phyloP scores from a whole-genome alignment of 1,140 invertebrate species.

The Trichonephila inaurata region DNA sequence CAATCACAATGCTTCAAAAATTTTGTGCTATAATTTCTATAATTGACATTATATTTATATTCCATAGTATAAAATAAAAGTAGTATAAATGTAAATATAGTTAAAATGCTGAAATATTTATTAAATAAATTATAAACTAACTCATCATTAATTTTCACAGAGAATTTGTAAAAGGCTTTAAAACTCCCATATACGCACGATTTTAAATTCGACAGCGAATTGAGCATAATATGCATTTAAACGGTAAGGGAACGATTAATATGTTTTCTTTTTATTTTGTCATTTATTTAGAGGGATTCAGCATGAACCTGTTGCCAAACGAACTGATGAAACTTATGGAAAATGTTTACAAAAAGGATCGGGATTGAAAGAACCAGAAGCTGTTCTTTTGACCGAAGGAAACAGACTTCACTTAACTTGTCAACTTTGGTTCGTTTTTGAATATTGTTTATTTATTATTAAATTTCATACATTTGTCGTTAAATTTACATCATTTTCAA shows the following conservation, averaged over 20 bases:
- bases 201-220: not conserved
- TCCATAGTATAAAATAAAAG: no score
- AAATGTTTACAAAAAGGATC: not conserved
- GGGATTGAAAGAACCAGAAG: slow-evolving; percentile 39
- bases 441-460: not conserved
- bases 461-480: not conserved
- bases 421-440: slow-evolving; percentile 46
- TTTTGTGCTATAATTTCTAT: no score
- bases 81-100: no score
- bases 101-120: no score
- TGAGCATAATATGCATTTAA: not conserved
- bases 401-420: slow-evolving; percentile 55
- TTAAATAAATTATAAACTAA: no score
- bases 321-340: slow-evolving; percentile 45
- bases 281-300: not conserved
- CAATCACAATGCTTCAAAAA: no score
- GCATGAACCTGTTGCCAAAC: slow-evolving; percentile 23
- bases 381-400: slow-evolving; percentile 58
- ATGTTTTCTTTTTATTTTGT: not conserved
- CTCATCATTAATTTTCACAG: no score
- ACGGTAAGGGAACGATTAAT: not conserved
- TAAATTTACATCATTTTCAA: no score
- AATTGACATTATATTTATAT: no score
- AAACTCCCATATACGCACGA: not conserved
- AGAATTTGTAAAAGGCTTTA: no score